phyloP scores from a whole-genome alignment of 2,888 invertebrate genomes.

The Tanytarsus gracilentus region DNA sequence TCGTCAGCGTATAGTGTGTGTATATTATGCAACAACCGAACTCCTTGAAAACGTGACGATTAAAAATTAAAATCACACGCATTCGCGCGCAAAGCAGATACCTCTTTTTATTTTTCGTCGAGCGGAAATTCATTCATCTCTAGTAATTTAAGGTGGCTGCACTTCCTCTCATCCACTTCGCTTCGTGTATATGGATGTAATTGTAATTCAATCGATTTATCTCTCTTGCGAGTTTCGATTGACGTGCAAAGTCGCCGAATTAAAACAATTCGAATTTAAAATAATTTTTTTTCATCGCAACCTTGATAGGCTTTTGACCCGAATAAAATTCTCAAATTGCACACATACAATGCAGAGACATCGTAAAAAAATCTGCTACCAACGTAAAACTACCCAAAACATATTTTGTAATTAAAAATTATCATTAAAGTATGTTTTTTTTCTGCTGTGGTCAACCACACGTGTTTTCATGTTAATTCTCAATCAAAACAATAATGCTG shows the following conservation, averaged over 20 bases:
- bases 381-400: neutral
- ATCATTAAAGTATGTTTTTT: neutral
- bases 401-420: constrained; percentile 10
- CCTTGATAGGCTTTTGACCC: constrained; percentile 24
- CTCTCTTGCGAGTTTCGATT: neutral
- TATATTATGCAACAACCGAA: neutral
- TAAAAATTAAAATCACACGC: neutral
- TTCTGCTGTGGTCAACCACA: constrained; percentile 4
- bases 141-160: no score
- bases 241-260: neutral
- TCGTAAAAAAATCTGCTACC: no score
- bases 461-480: neutral
- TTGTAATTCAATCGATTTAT: neutral
- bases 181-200: neutral
- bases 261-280: neutral
- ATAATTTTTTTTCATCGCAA: neutral
- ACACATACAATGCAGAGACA: no score
- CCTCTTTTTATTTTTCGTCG: no score
- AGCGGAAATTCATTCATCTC: neutral
- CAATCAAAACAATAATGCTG: neutral
- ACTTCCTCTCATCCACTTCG: no score
- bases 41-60: constrained; percentile 8
- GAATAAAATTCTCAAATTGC: constrained; percentile 13
- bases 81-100: no score
- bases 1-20: neutral